Evolutionary conservation across 2,888 invertebrate species (phyloP).

Genomic region (Sarcophaga carnaria): DNA sequence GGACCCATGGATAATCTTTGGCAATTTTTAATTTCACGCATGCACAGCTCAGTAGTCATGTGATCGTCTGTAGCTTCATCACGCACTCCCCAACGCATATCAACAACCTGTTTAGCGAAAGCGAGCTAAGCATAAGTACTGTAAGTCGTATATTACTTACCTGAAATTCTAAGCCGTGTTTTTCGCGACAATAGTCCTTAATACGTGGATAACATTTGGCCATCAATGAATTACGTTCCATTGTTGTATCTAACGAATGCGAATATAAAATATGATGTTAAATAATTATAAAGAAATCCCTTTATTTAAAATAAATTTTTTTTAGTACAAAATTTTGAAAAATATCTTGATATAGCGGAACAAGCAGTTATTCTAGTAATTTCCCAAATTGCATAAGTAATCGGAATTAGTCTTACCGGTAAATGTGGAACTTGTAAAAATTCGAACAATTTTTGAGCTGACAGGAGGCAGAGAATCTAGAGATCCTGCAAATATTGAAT

Average conservation of each 20-base stretch:
- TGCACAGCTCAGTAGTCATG: constrained; percentile 99
- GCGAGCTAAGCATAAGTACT: neutral
- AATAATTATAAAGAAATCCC: neutral
- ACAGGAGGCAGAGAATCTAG: constrained; percentile 95
- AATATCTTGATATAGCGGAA: too few species aligned
- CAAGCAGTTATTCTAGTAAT: too few species aligned
- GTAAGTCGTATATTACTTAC: constrained; percentile 82
- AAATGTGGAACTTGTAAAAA: constrained; percentile 99
- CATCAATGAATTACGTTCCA: constrained; percentile 98
- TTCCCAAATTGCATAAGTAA: too few species aligned
- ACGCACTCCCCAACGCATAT: constrained; percentile 99
- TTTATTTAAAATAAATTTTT: neutral
- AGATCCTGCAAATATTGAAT: constrained; percentile 94
- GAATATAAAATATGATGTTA: neutral
- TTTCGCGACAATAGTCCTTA: constrained; percentile 98
- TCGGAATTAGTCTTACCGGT: constrained; percentile 87
- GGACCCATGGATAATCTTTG: constrained; percentile 98
- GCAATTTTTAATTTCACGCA: constrained; percentile 98
- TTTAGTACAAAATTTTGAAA: neutral
- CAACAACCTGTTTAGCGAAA: constrained; percentile 89
- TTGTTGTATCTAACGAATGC: constrained; percentile 90
- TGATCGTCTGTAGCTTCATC: constrained; percentile 99
- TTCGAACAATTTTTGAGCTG: constrained; percentile 98
- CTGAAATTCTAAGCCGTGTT: constrained; percentile 98
- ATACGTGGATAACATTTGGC: constrained; percentile 98